Evolutionary conservation across 2,797 vertebrate species (phyloP), one percentile per base, ranked within the genome.

Genomic region (Notolepis coatsorum): DNA sequence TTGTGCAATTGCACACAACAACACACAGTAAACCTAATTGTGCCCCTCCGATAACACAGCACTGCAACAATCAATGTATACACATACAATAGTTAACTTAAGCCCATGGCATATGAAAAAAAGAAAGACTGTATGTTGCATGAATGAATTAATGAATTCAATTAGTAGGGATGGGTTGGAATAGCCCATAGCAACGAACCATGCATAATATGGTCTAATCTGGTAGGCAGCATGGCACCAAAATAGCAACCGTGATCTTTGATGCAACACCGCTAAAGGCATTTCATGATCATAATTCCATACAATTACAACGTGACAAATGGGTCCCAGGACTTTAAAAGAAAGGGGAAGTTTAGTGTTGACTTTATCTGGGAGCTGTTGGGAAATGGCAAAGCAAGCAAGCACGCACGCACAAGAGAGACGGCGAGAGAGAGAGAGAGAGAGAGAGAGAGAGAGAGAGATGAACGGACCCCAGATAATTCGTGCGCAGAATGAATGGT

Each of bases 161-260:
- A n/a, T n/a, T n/a, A n/a, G n/a, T 33, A 59, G 43, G 25, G 62
- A 54, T 23, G 58, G 23, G 37, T 68, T 46, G 50, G 18, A 63
- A 65, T 45, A 8, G 41, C 39, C n/a, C n/a, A 58, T 64, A 12
- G 23, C 2, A 45, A 56, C 50, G 43, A 38, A 68, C 74, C 46
- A 61, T 61, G 46, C 46, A 64, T 73, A 65, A 71, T 63, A 56
- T 55, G 49, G 66, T 38, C 45, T 69, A 79, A 71, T 55, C 60
- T 61, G 35, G 43, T 6, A 50, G 56, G 59, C 55, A 73, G 58
- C 55, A 65, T 53, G 38, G 42, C 61, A 62, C 70, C 0, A 45
- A 61, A 77, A 70, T 56, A 75, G 50, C 68, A 69, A 28, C 61
- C 28, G 65, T 65, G 61, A 73, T 77, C 47, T 68, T 61, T 68